Evolutionary conservation across 2,888 invertebrate species (phyloP).

Genomic region (Cephus nigrinus): DNA sequence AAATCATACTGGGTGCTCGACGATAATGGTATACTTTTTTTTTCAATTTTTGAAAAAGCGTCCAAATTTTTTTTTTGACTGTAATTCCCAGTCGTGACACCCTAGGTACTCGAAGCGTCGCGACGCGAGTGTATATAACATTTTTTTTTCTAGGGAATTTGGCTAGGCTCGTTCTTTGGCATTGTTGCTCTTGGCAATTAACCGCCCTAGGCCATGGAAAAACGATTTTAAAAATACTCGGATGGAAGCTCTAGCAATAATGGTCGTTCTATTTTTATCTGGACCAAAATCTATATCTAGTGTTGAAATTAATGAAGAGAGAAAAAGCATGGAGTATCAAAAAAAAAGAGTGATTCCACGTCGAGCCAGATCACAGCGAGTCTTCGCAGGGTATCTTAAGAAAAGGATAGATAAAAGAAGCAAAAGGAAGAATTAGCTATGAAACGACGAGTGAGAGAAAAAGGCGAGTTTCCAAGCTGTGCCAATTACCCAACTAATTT

Average conservation of each 20-base stretch:
- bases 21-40: not conserved
- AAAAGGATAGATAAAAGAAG: not conserved
- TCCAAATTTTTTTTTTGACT: not conserved
- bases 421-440: not conserved
- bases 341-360: not conserved
- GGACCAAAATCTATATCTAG: not conserved
- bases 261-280: not conserved
- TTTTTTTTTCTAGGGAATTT: not conserved
- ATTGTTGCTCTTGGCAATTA: constrained; percentile 6
- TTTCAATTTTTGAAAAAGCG: not conserved
- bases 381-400: not conserved
- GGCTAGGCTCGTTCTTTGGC: not conserved
- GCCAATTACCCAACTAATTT: not conserved
- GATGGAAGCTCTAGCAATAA: not conserved
- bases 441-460: not conserved
- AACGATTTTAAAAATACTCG: constrained; percentile 2
- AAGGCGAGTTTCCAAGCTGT: not conserved
- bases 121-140: not conserved
- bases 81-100: not conserved
- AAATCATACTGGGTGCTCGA: not conserved
- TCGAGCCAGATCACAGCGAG: not conserved
- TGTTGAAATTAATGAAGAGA: not conserved
- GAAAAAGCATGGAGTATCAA: not conserved
- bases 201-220: not conserved
- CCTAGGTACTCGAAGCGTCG: not conserved